Evolutionary conservation across 2,888 invertebrate genomes (phyloP).

Genomic region (Spodoptera picta): DNA sequence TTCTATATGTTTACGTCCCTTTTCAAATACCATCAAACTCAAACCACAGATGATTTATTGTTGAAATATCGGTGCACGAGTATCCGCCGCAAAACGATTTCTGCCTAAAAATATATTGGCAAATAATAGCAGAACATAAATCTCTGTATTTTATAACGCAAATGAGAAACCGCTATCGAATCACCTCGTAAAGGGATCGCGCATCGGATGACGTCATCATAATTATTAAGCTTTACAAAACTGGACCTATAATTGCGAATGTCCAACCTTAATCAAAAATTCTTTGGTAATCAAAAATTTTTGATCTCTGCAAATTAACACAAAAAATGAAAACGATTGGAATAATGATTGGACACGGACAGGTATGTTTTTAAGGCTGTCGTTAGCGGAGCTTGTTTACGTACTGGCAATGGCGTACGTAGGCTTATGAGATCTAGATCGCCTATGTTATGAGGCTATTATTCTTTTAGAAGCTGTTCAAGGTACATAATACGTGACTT

Average conservation of each 20-base stretch:
- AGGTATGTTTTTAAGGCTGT: constrained; percentile 33
- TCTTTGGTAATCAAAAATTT: constrained; percentile 51
- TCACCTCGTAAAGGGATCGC: constrained; percentile 53
- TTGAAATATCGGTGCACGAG: constrained; percentile 62
- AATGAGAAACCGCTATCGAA: constrained; percentile 54
- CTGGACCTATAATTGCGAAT: constrained; percentile 54
- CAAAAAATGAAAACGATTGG: constrained; percentile 49
- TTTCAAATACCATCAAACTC: constrained; percentile 68
- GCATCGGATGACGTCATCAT: constrained; percentile 58
- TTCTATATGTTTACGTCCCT: constrained; percentile 64
- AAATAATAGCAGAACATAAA: constrained; percentile 61
- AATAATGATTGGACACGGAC: constrained; percentile 44
- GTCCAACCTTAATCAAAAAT: constrained; percentile 58
- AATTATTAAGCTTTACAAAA: constrained; percentile 56
- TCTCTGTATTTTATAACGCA: constrained; percentile 55
- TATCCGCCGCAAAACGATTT: constrained; percentile 55
- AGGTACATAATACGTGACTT: constrained; percentile 81
- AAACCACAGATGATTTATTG: constrained; percentile 73
- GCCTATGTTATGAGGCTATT: constrained; percentile 68
- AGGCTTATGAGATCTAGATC: constrained; percentile 60
- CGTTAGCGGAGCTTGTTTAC: constrained; percentile 35
- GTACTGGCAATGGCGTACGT: constrained; percentile 32
- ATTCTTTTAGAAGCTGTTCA: constrained; percentile 71
- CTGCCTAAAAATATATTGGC: constrained; percentile 58
- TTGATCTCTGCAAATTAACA: constrained; percentile 54